Evolutionary conservation across 2,888 invertebrate genomes (phyloP), one percentile per base, ranked within the genome.

Genomic region (Abscondita cerata): DNA sequence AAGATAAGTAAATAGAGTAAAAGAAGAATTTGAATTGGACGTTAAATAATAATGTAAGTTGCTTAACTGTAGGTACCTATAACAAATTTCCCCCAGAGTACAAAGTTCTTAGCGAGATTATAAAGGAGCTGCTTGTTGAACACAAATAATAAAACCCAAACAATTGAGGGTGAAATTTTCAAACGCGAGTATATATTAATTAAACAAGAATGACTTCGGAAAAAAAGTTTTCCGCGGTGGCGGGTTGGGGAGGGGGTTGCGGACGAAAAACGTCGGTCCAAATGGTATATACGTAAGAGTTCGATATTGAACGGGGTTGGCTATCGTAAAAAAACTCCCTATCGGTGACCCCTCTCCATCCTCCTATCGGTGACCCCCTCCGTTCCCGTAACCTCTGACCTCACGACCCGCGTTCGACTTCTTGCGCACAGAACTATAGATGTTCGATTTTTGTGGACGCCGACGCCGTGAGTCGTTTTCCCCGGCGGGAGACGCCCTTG

Each of bases 361-460:
- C 61, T 40, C 60, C 58, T 65, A 66, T 61, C 66, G 69, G 68
- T 66, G 67, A 67, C 68, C 69, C 66, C 68, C 65, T 62, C 61
- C 64, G 62, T 68, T 65, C 68, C 64, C 58, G 57, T 67, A 70
- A 72, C 73, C 72, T 72, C 70, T 73, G 74, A 74, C 74, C 72
- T 72, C 72, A 70, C 72, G 71, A 71, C 71, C 72, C 71, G 68
- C 66, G 69, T 71, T 74, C 74, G 74, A 72, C 76, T 78, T 77
- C 78, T 78, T 77, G 77, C 78, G 78, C 78, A 75, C 74, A 72
- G 69, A 73, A 76, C 75, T 79, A 78, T 78, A 78, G 79, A 79
- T 75, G 78, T 79, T 80, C 80, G 80, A 80, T 80, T 79, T 79
- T 79, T 79, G 78, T 73, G 74, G 76, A 78, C 78, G 78, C 76